A percentile compares a stretch with the other conserved stretches of the same genome.
Conservation (phyloP, 2,888 invertebrate species). For the Eilema griseolum region DNA sequence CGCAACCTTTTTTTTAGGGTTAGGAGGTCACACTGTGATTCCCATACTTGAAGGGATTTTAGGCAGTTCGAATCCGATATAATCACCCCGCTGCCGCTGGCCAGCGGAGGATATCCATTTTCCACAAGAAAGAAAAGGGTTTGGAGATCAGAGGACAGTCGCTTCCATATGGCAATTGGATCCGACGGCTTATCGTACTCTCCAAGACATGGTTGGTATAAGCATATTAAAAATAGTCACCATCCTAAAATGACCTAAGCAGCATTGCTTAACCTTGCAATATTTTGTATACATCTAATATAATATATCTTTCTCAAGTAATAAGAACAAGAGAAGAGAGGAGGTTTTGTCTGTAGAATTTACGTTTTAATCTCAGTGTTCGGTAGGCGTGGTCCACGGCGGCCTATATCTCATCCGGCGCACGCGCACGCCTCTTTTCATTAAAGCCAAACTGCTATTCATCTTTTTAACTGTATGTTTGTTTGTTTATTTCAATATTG, state of each 20-base stretch:
- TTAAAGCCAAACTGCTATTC: conserved; percentile 28
- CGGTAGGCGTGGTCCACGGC: conserved; percentile 38
- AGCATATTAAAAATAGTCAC: neutral
- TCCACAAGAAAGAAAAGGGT: no score
- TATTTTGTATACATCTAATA: neutral
- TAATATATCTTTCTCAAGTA: neutral
- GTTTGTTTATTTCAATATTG: conserved; percentile 30
- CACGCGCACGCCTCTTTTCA: conserved; percentile 44
- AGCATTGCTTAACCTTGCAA: neutral
- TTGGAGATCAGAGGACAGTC: no score
- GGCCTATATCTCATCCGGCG: conserved; percentile 32
- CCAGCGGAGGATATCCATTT: no score
- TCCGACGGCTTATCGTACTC: neutral
- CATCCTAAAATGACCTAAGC: neutral
- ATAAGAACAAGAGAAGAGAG: neutral
- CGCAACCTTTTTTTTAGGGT: no score
- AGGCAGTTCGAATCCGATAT: no score
- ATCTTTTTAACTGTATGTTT: conserved; percentile 17
- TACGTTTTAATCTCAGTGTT: conserved; percentile 5
- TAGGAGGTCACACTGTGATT: no score
- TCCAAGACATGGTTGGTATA: neutral
- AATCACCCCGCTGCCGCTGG: no score
- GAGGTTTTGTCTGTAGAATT: neutral
- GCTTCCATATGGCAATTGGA: neutral
- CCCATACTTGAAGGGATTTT: no score